Base-by-base conservation (phyloP, 2,113 vertebrate genomes). In the Phalacrocorax carbo region DNA sequence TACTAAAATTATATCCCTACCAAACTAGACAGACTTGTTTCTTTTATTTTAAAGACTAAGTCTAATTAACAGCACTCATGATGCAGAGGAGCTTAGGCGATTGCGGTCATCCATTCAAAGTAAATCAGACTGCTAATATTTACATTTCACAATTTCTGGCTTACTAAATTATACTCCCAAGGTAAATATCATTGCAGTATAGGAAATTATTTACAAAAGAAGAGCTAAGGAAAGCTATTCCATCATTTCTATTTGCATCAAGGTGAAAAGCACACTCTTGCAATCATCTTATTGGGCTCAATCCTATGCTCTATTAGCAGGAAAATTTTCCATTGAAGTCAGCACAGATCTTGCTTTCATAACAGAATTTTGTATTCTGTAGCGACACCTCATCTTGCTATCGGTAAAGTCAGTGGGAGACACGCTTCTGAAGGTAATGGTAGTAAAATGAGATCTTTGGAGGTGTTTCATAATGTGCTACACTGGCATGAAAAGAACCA, bases 301-400 rank as follows among this genome's bases (percentile, higher is more conserved):
- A 64, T 88, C 71, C 42, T 77, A 68, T 32, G 60, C 42, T 81
- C 32, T 48, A 75, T 78, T 62, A 92, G 68, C 29, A 94, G 64
- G 32, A 84, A 91, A 68, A 75, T 60, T 92, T 93, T 90, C 94
- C 71, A 64, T 6, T 93, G n/a, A 93, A 86, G 55, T 75, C 72
- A 78, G n/a, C 5, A 3, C 38, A 51, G 62, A 62, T 68, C 60
- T 75, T 71, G 27, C 29, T 81, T 95, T 93, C 27, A 36, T 15
- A 84, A 49, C 68, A 73, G 76, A 88, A 80, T 66, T 51, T 5
- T 52, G 15, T 46, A 25, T 64, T 88, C 29, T 80, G 54, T 57
- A 80, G 46, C 72, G 77, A 32, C 7, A 54, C 3, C 27, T 62
- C 18, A 57, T 46, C 38, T 76, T 48, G 26, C 29, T 75, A 12